Conservation (phyloP, 2,797 vertebrate genomes). For the Esox lucius region DNA sequence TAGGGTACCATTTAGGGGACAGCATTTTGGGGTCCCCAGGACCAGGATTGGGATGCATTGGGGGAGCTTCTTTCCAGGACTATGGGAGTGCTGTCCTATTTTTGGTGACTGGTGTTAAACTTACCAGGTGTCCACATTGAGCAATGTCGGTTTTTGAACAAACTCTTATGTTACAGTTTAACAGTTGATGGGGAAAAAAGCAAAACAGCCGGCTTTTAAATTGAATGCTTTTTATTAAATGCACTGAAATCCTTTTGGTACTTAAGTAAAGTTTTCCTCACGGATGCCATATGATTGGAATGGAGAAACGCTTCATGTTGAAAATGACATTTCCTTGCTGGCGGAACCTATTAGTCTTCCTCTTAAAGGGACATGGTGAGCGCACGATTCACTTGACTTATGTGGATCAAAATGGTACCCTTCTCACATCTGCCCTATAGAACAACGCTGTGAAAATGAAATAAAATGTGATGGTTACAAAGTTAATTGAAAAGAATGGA, state of each 20-base stretch:
- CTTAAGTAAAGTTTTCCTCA: neutral
- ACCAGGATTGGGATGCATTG: too few species aligned
- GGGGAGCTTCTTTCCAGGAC: too few species aligned
- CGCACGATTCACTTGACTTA: neutral
- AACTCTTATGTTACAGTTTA: neutral
- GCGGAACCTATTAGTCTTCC: neutral
- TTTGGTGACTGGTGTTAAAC: too few species aligned
- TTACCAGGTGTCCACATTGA: neutral
- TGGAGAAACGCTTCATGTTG: neutral
- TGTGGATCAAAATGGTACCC: neutral
- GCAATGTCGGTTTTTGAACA: neutral
- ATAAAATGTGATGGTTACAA: neutral
- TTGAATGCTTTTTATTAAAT: neutral
- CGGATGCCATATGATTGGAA: neutral
- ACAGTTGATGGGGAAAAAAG: neutral
- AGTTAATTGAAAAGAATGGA: neutral
- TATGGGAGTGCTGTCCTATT: too few species aligned
- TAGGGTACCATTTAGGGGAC: too few species aligned
- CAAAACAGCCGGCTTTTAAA: neutral
- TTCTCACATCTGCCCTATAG: neutral
- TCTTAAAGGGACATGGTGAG: neutral
- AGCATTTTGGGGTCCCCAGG: too few species aligned
- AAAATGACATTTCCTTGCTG: neutral
- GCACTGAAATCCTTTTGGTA: neutral
- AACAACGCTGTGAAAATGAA: slow-evolving; percentile 3